Base-by-base conservation (phyloP, 2,888 invertebrate genomes). In the Tupiocoris notatus region DNA sequence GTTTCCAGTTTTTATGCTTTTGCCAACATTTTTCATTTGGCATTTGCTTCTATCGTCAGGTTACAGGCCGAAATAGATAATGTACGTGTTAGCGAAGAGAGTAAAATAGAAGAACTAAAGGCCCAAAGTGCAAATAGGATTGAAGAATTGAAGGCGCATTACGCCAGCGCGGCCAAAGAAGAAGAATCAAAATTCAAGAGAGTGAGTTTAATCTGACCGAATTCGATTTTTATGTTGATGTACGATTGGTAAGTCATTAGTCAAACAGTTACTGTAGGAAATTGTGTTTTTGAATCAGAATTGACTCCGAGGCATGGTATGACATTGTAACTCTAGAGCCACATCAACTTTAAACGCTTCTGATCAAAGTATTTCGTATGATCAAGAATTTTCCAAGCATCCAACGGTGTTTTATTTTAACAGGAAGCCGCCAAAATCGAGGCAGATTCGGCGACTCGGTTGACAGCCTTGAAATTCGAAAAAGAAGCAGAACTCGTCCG, bases 51-150 rank as follows among this genome's bases (percentile, higher is more conserved):
- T 59, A 16, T 59, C 59, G 1, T 21, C 56, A 75, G 75, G 57
- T n/a, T 75, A 6, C 21, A 57, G 58, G 65, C 65, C 17, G 75
- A 81, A 62, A 58, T 82, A 18, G 81, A 81, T 39, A 77, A 79
- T 16, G 78, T 81, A 76, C 82, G 83, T 78, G 82, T 79, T 22
- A 85, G 84, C 73, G 86, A 87, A 68, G 81, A 80, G 1, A 84
- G 85, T 7, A 84, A 87, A 67, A 85, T 87, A 81, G 80, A 81
- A 0, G 81, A 81, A 75, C 70, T 90, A 24, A 85, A 87, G 78
- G 83, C 84, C 12, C 84, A 85, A 54, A 83, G 86, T 70, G 83
- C 84, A 2, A 83, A 83, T 0, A 85, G 84, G 77, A 80, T 88
- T 58, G 80, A 83, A 2, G 86, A 87, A 18, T 82, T 86, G 56